Conservation (phyloP, 2,888 invertebrate genomes). For the Oxyteleia sp. region DNA sequence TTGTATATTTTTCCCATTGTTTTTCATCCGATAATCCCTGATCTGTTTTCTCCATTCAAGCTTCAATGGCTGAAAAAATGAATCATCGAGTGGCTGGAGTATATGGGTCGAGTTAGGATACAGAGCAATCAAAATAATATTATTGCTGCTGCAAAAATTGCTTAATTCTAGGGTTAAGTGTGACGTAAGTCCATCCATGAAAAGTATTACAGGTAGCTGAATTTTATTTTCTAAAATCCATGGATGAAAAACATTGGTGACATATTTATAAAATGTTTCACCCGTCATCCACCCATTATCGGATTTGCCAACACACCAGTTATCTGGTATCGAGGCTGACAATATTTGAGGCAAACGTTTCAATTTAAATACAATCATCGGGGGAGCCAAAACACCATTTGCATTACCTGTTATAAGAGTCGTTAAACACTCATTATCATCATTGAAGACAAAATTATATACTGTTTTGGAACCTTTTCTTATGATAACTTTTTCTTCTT, state of each 20-base stretch:
- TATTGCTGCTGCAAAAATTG: conserved; percentile 84
- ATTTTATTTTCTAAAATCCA: conserved; percentile 81
- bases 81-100: conserved; percentile 85
- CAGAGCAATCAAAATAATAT: conserved; percentile 82
- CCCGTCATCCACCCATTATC: conserved; percentile 87
- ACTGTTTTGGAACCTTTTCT: conserved; percentile 77
- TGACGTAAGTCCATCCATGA: conserved; percentile 85
- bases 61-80: conserved; percentile 83
- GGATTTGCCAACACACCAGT: conserved; percentile 85
- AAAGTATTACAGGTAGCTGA: conserved; percentile 83
- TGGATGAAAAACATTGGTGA: conserved; percentile 84
- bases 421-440: conserved; percentile 56
- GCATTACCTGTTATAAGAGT: conserved; percentile 72
- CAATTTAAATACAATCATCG: conserved; percentile 81
- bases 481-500: conserved; percentile 79
- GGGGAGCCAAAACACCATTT: conserved; percentile 76
- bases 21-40: conserved; percentile 49
- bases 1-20: conserved; percentile 52
- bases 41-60: conserved; percentile 78
- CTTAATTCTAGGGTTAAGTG: conserved; percentile 84
- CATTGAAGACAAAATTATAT: conserved; percentile 27
- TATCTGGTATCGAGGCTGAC: conserved; percentile 77
- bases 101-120: conserved; percentile 85
- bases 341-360: conserved; percentile 79
- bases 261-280: conserved; percentile 85